Percentiles rank a stretch among this genome's conserved stretches.
Evolutionary conservation across 2,888 invertebrate genomes (phyloP).

Genomic region (Nemapogon koenigi): DNA sequence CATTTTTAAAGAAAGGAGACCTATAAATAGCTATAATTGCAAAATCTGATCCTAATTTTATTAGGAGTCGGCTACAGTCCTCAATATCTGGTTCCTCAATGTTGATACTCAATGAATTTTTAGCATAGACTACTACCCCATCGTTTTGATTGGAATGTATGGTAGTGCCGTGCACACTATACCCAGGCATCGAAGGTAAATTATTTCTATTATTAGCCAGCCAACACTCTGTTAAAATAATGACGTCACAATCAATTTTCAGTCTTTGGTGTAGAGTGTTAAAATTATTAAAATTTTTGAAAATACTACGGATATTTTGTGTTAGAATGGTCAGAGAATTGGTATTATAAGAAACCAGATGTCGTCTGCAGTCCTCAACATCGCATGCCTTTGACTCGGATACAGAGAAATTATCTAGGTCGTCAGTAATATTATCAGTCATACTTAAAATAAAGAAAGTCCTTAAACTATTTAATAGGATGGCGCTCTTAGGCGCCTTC

Average conservation of each 20-base stretch:
- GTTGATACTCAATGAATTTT: constrained; percentile 9
- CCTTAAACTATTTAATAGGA: constrained; percentile 2
- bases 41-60: constrained; percentile 2
- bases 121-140: constrained; percentile 14
- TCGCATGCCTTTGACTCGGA: no score
- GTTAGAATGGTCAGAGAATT: no score
- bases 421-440: no score
- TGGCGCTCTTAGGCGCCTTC: constrained; percentile 10
- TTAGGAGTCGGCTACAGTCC: constrained; percentile 13
- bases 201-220: constrained; percentile 7
- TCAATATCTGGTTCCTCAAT: constrained; percentile 12
- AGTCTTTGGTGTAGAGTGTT: constrained; percentile 7
- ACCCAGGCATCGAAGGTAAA: constrained; percentile 12
- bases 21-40: constrained; percentile 14
- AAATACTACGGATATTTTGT: constrained; percentile 15
- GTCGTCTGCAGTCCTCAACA: no score
- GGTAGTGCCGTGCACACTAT: constrained; percentile 5
- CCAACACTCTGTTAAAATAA: constrained; percentile 17
- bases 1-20: constrained; percentile 13
- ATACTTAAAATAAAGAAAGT: no score
- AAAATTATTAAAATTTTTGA: constrained; percentile 14
- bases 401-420: no score
- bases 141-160: constrained; percentile 14
- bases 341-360: no score
- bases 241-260: constrained; percentile 11